Conservation (phyloP, 2,888 invertebrate genomes). For the Oxystoma pomonae region DNA sequence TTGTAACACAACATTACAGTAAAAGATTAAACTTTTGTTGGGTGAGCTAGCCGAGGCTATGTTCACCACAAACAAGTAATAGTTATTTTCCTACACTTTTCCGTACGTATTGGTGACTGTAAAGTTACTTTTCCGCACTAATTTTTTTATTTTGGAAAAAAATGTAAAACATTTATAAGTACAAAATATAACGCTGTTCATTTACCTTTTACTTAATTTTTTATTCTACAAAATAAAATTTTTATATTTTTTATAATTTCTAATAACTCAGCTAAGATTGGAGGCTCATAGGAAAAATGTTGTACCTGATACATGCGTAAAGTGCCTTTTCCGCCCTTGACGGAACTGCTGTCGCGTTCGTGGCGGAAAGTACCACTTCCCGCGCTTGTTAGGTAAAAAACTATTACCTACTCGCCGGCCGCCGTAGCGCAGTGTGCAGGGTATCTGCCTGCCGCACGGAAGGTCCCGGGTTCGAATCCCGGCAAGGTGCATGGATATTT, state of each 20-base stretch:
- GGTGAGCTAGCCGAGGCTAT: no score
- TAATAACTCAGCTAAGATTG: not conserved
- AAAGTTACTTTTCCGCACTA: not conserved
- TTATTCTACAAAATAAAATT: not conserved
- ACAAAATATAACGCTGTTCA: not conserved
- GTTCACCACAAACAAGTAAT: no score
- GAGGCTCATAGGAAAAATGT: not conserved
- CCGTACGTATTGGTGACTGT: no score
- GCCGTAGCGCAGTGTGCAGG: no score
- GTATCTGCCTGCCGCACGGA: no score
- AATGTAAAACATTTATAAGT: not conserved
- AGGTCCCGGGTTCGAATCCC: no score
- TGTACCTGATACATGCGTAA: not conserved
- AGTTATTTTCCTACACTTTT: no score
- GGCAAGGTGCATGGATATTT: no score
- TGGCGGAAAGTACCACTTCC: not conserved
- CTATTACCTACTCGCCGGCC: not conserved
- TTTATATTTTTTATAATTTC: not conserved
- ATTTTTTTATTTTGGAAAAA: not conserved
- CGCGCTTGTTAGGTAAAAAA: no score
- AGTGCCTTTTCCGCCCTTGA: not conserved
- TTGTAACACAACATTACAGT: no score
- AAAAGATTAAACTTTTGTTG: no score
- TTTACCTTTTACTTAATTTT: not conserved
- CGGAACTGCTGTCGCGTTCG: not conserved